Percentiles rank a stretch among this genome's conserved stretches.
Conservation (phyloP, 2,797 vertebrate genomes). For the Serranus cabrilla region DNA sequence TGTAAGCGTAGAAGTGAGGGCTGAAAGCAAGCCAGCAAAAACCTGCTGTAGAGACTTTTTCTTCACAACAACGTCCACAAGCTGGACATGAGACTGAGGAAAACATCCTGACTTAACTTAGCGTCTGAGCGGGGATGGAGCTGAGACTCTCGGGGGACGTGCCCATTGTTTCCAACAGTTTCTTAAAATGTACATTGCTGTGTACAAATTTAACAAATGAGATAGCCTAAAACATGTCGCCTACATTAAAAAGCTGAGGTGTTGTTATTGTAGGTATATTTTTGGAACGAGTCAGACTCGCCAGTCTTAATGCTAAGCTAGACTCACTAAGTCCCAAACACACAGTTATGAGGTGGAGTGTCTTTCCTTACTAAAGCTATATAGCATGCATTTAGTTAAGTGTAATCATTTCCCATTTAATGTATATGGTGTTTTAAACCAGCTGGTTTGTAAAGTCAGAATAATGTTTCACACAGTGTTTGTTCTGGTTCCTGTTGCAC, state of each 20-base stretch:
- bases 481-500: background rate
- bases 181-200: background rate
- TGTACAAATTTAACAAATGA: background rate
- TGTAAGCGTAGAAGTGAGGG: too few species aligned
- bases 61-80: too few species aligned
- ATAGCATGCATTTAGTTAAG: background rate
- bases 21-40: too few species aligned
- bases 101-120: too few species aligned
- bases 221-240: too few species aligned
- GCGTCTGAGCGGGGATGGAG: too few species aligned
- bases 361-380: too few species aligned
- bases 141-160: too few species aligned
- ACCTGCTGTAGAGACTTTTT: too few species aligned
- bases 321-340: background rate
- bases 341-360: background rate
- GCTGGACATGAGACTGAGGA: too few species aligned
- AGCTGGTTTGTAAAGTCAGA: background rate
- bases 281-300: background rate
- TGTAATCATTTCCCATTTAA: background rate
- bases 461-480: background rate
- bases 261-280: background rate
- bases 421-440: background rate
- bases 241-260: too few species aligned
- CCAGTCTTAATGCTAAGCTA: background rate
- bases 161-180: too few species aligned